Evolutionary conservation across 2,888 invertebrate genomes (phyloP).

Genomic region (Drosophila neutralis): DNA sequence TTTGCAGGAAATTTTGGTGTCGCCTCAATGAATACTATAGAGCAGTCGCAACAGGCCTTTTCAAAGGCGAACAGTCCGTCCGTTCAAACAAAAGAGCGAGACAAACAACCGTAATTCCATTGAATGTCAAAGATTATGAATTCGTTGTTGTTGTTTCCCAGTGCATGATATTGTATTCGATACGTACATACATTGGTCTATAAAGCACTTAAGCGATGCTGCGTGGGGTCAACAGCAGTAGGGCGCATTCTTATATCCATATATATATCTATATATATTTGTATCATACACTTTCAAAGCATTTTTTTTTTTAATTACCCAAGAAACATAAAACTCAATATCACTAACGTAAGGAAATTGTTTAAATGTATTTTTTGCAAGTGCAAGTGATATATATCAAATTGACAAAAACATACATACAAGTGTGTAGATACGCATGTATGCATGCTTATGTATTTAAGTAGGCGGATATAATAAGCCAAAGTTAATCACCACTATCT

Average conservation of each 20-base stretch:
- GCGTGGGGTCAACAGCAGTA: not conserved
- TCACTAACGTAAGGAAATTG: not conserved
- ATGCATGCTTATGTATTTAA: not conserved
- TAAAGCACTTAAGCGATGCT: not conserved
- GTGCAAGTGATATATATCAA: not conserved
- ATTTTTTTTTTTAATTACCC: not conserved
- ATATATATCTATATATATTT: not conserved
- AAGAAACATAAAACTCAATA: not conserved
- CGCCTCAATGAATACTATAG: conserved; percentile 27
- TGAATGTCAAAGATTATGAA: conserved; percentile 26
- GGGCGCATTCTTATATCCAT: not conserved
- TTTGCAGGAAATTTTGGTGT: not conserved
- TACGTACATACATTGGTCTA: not conserved
- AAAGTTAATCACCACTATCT: conserved; percentile 24
- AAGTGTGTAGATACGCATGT: not conserved
- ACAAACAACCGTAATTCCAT: conserved; percentile 14
- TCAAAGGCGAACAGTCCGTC: not conserved
- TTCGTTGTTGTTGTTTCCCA: conserved; percentile 5
- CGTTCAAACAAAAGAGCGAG: conserved; percentile 25
- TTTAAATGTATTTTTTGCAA: not conserved
- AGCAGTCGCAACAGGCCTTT: conserved; percentile 52
- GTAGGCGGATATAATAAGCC: conserved; percentile 5
- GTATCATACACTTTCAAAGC: not conserved
- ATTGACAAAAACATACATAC: not conserved
- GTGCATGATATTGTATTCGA: not conserved